Conservation (phyloP, 1,140 invertebrate species). For the Holcopasites calliopsidis region DNA sequence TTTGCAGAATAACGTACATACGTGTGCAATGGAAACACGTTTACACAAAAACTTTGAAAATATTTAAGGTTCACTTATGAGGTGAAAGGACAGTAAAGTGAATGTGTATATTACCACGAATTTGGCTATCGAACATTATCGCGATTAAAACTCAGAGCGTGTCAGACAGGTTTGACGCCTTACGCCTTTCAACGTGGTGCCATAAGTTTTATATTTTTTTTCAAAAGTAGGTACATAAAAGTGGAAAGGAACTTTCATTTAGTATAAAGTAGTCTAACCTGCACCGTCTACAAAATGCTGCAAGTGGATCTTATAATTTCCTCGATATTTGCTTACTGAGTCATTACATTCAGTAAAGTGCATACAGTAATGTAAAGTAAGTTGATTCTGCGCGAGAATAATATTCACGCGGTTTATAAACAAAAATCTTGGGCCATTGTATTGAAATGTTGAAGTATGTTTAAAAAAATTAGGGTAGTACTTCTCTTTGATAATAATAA, state of each 20-base stretch:
- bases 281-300: too few relatives aligned
- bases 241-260: not conserved
- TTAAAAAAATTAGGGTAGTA: too few relatives aligned
- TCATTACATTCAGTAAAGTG: too few relatives aligned
- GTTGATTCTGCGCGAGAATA: too few relatives aligned
- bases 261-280: not conserved
- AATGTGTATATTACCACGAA: slow-evolving; percentile 1
- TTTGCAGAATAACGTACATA: too few relatives aligned
- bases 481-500: too few relatives aligned
- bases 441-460: too few relatives aligned
- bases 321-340: too few relatives aligned
- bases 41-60: not conserved
- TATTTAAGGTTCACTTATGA: not conserved
- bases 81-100: slow-evolving; percentile 6
- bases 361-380: too few relatives aligned
- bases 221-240: not conserved
- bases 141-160: not conserved
- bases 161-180: slow-evolving; percentile 2
- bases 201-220: not conserved
- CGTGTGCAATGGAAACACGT: not conserved
- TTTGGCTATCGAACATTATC: slow-evolving; percentile 22
- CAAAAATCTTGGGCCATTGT: too few relatives aligned
- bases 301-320: too few relatives aligned
- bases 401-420: too few relatives aligned
- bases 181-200: not conserved